These are phyloP conservation scores for Anastatus disparis DNA, from an alignment of 1,140 invertebrate species.

Conservation along the genomic window DNA sequence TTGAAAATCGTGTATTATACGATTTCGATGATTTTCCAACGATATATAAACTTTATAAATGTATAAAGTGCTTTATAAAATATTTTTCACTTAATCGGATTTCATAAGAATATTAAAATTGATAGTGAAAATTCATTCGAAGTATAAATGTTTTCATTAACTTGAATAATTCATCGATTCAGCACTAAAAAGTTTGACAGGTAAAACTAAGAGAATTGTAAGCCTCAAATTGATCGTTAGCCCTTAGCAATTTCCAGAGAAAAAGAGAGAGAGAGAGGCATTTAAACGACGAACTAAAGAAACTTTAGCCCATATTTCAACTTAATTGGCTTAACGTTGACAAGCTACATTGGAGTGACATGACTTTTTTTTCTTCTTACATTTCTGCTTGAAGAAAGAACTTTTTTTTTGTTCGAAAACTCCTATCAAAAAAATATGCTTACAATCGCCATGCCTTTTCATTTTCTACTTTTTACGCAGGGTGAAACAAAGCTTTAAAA, in stretches of 20 bases:
- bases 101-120: no score
- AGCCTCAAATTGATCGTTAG: conserved; percentile 52
- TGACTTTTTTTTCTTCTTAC: conserved; percentile 26
- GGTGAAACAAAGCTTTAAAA: no score
- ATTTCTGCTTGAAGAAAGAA: not conserved
- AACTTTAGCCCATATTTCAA: conserved; percentile 60
- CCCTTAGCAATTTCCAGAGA: not conserved
- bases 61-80: no score
- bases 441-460: no score
- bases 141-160: not conserved
- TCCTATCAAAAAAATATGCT: no score
- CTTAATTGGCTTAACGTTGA: conserved; percentile 63
- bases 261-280: no score
- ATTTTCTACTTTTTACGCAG: no score
- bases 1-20: no score
- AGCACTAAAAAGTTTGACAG: conserved; percentile 1
- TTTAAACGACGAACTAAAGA: conserved; percentile 41
- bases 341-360: conserved; percentile 53
- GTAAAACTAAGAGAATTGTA: not conserved
- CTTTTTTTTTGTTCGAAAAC: no score
- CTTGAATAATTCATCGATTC: not conserved
- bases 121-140: not conserved
- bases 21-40: no score
- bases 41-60: no score
- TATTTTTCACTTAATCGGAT: no score